A percentile compares a stretch with the other conserved stretches of the same genome.
These are phyloP conservation scores for Centrocercus urophasianus DNA, from an alignment of 2,113 vertebrate genomes.

Conservation along the genomic window DNA sequence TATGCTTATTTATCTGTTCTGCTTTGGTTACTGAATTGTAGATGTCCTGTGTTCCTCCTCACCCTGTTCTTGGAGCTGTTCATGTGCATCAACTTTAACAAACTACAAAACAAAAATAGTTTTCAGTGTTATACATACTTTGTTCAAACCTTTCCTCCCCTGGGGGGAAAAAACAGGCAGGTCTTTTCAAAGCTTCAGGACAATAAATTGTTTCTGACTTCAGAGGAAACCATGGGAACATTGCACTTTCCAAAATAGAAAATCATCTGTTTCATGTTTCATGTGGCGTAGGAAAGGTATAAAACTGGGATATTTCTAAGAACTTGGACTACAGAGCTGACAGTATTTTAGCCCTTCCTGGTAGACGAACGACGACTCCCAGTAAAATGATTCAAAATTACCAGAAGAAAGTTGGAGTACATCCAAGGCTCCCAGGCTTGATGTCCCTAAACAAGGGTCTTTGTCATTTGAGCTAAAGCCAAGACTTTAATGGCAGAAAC, in stretches of 20 bases:
- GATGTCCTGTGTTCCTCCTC: not conserved
- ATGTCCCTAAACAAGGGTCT: not conserved
- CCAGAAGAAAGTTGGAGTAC: not conserved
- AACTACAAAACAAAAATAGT: not conserved
- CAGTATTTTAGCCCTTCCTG: not conserved
- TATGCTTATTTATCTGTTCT: not conserved
- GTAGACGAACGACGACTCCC: not conserved
- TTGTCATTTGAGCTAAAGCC: not conserved
- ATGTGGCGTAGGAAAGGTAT: not conserved
- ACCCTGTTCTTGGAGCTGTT: not conserved
- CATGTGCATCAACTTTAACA: not conserved
- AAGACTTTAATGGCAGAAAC: not conserved
- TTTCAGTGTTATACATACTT: rapidly evolving
- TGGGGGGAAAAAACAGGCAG: not conserved
- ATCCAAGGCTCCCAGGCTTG: not conserved
- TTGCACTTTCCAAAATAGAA: not conserved
- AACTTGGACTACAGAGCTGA: not conserved
- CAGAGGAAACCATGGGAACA: not conserved
- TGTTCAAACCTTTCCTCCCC: not conserved
- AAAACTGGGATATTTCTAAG: not conserved
- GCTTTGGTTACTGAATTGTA: not conserved
- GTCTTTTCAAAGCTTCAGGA: not conserved
- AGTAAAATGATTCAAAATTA: not conserved
- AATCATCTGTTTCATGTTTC: not conserved
- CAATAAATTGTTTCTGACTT: not conserved